Conservation (phyloP, 35 echinoderm and acorn worm genomes). For the Amphiura filiformis region DNA sequence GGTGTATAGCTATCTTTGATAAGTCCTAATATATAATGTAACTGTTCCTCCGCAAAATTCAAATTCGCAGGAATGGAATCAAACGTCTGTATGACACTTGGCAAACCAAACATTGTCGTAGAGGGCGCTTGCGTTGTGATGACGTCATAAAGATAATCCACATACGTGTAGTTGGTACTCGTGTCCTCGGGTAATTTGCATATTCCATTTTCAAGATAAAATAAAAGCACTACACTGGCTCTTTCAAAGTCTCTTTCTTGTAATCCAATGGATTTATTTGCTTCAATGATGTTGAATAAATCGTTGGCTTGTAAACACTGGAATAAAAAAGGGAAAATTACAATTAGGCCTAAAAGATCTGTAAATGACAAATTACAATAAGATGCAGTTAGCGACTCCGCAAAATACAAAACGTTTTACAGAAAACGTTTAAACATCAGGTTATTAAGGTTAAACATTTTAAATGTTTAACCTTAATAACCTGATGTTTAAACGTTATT, state of each 20-base stretch:
- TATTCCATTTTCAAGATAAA: neutral
- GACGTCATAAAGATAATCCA: neutral
- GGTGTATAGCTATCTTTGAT: neutral
- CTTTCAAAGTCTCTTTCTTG: neutral
- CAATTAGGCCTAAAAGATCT: too few relatives aligned
- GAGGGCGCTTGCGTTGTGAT: neutral
- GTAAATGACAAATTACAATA: too few relatives aligned
- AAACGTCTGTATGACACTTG: neutral
- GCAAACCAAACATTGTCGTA: neutral
- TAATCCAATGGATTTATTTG: neutral
- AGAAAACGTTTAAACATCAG: too few relatives aligned
- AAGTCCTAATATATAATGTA: neutral
- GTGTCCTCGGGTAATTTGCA: neutral
- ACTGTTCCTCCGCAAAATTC: neutral
- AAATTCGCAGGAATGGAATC: neutral
- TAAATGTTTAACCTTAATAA: too few relatives aligned
- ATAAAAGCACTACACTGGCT: neutral
- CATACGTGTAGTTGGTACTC: neutral
- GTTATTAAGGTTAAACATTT: too few relatives aligned
- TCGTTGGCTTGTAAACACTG: neutral
- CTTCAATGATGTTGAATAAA: neutral
- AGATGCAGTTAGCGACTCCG: too few relatives aligned
- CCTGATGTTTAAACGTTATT: too few relatives aligned
- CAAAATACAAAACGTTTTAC: too few relatives aligned
- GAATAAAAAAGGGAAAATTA: neutral